phyloP scores from a whole-genome alignment of 35 echinoderm and acorn worm species.

The Holothuria glaberrima region DNA sequence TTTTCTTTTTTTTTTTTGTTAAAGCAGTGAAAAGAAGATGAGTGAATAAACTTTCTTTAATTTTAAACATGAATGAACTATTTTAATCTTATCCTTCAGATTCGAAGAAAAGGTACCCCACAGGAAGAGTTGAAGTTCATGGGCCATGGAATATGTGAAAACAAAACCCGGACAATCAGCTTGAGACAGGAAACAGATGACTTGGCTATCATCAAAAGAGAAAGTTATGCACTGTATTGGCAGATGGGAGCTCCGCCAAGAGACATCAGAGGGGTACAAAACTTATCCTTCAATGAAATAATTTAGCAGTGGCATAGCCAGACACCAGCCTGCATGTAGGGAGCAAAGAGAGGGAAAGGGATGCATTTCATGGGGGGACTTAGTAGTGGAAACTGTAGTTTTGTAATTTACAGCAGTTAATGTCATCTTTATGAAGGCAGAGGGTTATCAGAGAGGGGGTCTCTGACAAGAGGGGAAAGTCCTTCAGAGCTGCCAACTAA shows the following conservation, averaged over 20 bases:
- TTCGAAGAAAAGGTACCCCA: slow-evolving; percentile 72
- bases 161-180: slow-evolving; percentile 70
- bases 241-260: slow-evolving; percentile 66
- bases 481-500: no score
- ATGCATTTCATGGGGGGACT: no score
- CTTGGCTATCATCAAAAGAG: slow-evolving; percentile 62
- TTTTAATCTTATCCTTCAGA: background rate
- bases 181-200: slow-evolving; percentile 65
- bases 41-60: background rate
- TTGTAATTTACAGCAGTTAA: no score
- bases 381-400: no score
- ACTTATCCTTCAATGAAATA: no score
- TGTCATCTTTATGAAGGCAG: no score
- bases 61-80: background rate
- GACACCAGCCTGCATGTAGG: no score
- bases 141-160: slow-evolving; percentile 91
- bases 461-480: no score
- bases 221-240: slow-evolving; percentile 58
- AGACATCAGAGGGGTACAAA: slow-evolving; percentile 94
- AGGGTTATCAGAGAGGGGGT: no score
- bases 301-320: no score
- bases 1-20: no score
- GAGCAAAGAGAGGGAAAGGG: no score
- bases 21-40: background rate
- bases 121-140: slow-evolving; percentile 85